Percentiles rank a stretch among this genome's conserved stretches.
Evolutionary conservation across 2,797 vertebrate species (phyloP).

Genomic region (Eurystomus glaucurus): DNA sequence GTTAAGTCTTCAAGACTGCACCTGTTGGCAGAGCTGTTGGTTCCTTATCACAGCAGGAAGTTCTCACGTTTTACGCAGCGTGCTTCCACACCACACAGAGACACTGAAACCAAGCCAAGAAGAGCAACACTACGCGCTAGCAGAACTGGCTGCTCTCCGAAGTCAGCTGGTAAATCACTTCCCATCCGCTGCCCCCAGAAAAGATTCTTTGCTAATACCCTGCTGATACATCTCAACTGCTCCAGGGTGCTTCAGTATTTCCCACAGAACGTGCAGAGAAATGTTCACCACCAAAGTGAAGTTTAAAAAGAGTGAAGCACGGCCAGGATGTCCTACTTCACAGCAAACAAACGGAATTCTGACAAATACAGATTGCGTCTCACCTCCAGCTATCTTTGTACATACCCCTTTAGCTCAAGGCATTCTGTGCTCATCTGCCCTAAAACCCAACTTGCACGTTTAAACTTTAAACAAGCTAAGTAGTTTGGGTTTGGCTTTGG

Average conservation of each 20-base stretch:
- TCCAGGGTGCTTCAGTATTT: neutral
- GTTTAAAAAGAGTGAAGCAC: neutral
- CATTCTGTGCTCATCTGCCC: neutral
- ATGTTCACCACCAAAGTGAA: neutral
- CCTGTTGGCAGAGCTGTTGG: constrained; percentile 1
- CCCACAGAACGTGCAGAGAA: neutral
- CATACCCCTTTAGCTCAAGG: accelerated
- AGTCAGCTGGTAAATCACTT: neutral
- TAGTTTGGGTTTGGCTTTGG: neutral
- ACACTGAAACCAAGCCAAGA: neutral
- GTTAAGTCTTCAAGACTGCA: neutral
- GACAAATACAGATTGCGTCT: neutral
- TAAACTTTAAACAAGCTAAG: neutral
- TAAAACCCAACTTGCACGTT: neutral
- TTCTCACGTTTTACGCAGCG: neutral
- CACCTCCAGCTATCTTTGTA: neutral
- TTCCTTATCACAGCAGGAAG: neutral
- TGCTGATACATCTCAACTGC: neutral
- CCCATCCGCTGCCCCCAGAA: neutral
- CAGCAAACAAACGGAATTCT: neutral
- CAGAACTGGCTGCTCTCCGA: neutral
- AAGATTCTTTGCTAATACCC: neutral
- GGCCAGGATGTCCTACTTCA: neutral
- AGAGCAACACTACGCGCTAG: accelerated
- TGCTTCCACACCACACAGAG: neutral